A percentile compares a stretch with the other conserved stretches of the same genome.
phyloP scores from a whole-genome alignment of 2,113 vertebrate genomes.

The Corythornis vintsioides region DNA sequence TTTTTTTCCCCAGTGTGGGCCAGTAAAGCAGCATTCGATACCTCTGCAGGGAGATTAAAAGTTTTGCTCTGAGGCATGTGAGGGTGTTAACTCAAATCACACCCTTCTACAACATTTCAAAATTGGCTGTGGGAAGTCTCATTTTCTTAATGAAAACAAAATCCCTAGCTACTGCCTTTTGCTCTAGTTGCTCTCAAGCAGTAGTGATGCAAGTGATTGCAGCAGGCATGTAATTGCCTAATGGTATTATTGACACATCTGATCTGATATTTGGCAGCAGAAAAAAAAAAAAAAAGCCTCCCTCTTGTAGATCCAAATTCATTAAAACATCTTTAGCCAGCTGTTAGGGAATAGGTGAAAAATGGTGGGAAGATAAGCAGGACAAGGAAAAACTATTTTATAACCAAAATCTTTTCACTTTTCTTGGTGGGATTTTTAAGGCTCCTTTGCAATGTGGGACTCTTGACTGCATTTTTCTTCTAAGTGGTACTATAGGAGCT shows the following conservation, averaged over 20 bases:
- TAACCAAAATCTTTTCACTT: background rate
- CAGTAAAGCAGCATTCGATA: background rate
- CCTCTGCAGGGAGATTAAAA: background rate
- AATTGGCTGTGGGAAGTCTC: constrained; percentile 2
- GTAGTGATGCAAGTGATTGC: background rate
- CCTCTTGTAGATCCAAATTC: background rate
- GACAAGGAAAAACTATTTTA: background rate
- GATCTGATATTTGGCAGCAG: background rate
- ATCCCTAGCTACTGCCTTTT: background rate
- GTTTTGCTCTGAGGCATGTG: background rate
- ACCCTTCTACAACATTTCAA: background rate
- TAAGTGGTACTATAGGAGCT: background rate
- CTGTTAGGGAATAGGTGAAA: background rate
- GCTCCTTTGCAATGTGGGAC: background rate
- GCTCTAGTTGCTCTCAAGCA: background rate
- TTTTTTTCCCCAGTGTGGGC: background rate
- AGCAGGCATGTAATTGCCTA: background rate
- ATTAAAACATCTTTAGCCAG: background rate
- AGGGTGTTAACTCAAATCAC: constrained; percentile 16
- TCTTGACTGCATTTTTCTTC: background rate
- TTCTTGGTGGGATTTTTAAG: background rate
- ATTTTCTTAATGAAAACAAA: constrained; percentile 32
- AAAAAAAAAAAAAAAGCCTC: background rate
- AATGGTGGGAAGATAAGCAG: background rate
- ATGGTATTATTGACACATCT: background rate